Base-by-base conservation (phyloP, 2,113 vertebrate genomes). In the Nothoprocta pentlandii region DNA sequence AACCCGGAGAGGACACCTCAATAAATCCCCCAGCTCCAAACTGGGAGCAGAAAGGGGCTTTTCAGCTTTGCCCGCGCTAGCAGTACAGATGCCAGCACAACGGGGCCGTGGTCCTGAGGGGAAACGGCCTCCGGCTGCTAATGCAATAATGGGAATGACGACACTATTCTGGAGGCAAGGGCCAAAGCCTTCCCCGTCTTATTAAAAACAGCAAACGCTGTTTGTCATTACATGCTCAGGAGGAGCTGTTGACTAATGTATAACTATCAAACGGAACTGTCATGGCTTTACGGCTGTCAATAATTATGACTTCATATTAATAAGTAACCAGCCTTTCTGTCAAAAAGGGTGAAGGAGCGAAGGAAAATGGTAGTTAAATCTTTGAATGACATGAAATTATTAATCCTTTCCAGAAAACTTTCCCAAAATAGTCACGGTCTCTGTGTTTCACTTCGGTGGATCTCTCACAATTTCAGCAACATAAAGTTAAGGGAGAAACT, bases 221-320 rank as follows among this genome's bases (percentile, higher is more conserved):
- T 94, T 97, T 96, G 88, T 93, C 94, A 93, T 97, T 95, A 95
- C 46, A 71, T 0, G 54, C 88, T 94, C 62, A 95, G 88, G 83
- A 94, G 92, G 93, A 85, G 90, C 90, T 89, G 90, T 93, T 95
- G 93, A 95, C 95, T 96, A 95, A 97, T 94, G 74, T 95, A 0
- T 96, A 96, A 97, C 96, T 95, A 91, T 95, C 58, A 93, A 95
- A 96, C 39, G 77, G 94, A 97, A 95, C 95, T 94, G 92, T 95
- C 94, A 90, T 66, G 93, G 92, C 95, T 95, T 93, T 76, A 86
- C 63, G 77, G 84, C 85, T 95, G 93, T 97, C 94, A 96, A 95
- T 97, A 96, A 94, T 95, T 96, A 95, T 66, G 94, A 94, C 90
- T 95, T 82, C 70, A 80, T 80, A 85, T 97, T 96, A 97, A 96